These are phyloP conservation scores for Plumapathes pennacea DNA, from an alignment of 92 coral and sea anemone genomes.

Conservation along the genomic window DNA sequence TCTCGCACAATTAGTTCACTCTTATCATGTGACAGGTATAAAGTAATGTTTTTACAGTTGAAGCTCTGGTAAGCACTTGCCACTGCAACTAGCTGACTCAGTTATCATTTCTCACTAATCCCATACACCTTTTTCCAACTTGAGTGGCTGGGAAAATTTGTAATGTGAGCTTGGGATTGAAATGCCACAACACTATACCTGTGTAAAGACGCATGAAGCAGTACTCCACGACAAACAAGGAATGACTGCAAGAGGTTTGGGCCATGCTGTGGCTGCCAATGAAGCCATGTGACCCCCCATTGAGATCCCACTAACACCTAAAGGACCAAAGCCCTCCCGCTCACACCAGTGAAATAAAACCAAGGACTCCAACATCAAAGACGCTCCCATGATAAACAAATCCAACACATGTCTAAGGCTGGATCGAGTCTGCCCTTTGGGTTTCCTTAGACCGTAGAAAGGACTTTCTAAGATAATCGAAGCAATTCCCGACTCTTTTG, in stretches of 20 bases:
- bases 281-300: conserved; percentile 99
- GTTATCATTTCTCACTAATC: too few species aligned
- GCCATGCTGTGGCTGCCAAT: conserved; percentile 94
- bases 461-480: conserved; percentile 90
- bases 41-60: neutral
- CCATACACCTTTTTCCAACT: too few species aligned
- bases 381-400: conserved; percentile 92
- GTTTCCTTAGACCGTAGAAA: conserved; percentile 86
- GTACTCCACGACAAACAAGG: conserved; percentile 98
- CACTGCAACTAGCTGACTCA: neutral
- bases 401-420: conserved; percentile 86
- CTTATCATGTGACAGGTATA: too few species aligned
- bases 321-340: conserved; percentile 80
- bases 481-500: conserved; percentile 72
- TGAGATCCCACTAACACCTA: conserved; percentile 90
- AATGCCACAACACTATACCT: too few species aligned
- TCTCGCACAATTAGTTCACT: too few species aligned
- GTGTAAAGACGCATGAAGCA: conserved; percentile 90
- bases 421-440: conserved; percentile 84
- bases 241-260: conserved; percentile 86
- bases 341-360: conserved; percentile 89
- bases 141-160: too few species aligned
- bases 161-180: too few species aligned
- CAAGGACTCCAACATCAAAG: conserved; percentile 78
- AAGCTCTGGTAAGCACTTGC: neutral